Conservation (phyloP, 2,797 vertebrate species). For the Cephalopachus bancanus region DNA sequence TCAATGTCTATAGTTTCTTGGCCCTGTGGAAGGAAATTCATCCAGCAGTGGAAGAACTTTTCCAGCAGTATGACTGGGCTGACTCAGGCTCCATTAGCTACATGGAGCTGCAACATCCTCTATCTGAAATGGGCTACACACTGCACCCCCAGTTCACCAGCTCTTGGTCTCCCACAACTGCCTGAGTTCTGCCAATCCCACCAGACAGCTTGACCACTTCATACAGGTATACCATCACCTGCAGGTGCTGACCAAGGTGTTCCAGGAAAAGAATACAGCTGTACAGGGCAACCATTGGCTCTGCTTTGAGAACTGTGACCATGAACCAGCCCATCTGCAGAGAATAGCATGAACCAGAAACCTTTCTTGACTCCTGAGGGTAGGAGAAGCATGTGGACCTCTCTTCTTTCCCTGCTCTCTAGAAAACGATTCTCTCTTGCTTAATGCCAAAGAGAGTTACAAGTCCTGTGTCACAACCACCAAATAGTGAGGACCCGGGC, state of each 20-base stretch:
- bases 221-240: constrained; percentile 98
- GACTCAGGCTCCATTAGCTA: constrained; percentile 94
- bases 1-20: constrained; percentile 95
- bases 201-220: constrained; percentile 96
- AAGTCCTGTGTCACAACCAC: neutral
- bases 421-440: constrained; percentile 58
- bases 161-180: constrained; percentile 90
- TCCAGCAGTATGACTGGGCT: constrained; percentile 96
- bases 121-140: constrained; percentile 98
- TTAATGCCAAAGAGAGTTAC: neutral
- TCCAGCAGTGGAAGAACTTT: constrained; percentile 96
- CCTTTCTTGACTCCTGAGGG: neutral
- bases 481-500: neutral
- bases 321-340: constrained; percentile 86
- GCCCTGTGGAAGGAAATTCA: constrained; percentile 93
- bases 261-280: constrained; percentile 94
- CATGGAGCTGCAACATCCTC: constrained; percentile 94
- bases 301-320: constrained; percentile 96
- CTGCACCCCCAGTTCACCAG: constrained; percentile 97
- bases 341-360: neutral
- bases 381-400: constrained; percentile 20
- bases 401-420: constrained; percentile 46
- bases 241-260: constrained; percentile 95
- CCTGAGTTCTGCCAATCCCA: constrained; percentile 76
- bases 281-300: constrained; percentile 92